phyloP scores from a whole-genome alignment of 2,113 vertebrate genomes.

The Crypturellus undulatus region DNA sequence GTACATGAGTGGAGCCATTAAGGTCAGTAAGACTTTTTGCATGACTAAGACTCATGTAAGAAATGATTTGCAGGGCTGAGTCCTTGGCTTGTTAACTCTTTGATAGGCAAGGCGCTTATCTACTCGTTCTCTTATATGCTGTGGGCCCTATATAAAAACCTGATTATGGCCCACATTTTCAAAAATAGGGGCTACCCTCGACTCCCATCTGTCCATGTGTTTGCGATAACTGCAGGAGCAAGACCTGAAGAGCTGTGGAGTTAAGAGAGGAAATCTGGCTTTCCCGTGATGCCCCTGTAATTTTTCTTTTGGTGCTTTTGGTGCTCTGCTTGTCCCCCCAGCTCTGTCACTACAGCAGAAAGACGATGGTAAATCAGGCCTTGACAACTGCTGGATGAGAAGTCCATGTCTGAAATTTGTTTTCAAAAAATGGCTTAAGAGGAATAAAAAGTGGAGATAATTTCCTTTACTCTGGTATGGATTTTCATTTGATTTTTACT shows the following conservation, averaged over 20 bases:
- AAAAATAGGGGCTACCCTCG: background rate
- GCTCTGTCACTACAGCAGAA: background rate
- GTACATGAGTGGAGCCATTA: background rate
- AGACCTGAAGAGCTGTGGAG: background rate
- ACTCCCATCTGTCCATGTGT: background rate
- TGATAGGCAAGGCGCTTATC: background rate
- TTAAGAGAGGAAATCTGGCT: background rate
- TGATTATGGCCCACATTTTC: background rate
- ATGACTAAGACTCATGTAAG: background rate
- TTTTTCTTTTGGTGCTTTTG: background rate
- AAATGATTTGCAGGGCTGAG: background rate
- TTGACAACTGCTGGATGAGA: slow-evolving; percentile 4
- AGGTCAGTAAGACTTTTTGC: background rate
- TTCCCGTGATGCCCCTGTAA: background rate
- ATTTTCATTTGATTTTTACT: slow-evolving; percentile 14
- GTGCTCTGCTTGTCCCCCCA: background rate
- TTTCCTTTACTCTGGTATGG: background rate
- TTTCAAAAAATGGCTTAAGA: slow-evolving; percentile 20
- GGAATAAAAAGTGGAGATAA: slow-evolving; percentile 30
- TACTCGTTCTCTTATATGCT: background rate
- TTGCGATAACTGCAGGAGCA: background rate
- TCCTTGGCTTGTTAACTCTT: background rate
- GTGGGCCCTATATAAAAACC: background rate
- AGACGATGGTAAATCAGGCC: background rate
- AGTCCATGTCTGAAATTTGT: background rate